phyloP scores from a whole-genome alignment of 2,113 vertebrate genomes.

The Xenopus tropicalis region DNA sequence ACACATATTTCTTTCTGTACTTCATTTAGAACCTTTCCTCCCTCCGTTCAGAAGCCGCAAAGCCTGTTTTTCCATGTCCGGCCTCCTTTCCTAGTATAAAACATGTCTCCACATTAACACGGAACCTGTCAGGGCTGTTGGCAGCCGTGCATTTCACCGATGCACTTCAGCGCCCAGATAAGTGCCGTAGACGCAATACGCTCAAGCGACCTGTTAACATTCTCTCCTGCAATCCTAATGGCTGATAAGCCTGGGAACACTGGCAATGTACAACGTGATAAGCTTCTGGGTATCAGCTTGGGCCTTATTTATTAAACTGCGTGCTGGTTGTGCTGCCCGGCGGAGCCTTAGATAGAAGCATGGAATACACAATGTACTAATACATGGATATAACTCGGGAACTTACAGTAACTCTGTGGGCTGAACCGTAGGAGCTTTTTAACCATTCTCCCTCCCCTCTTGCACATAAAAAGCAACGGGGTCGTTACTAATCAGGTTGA shows the following conservation, averaged over 20 bases:
- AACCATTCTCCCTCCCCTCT: constrained; percentile 16
- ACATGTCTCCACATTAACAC: background rate
- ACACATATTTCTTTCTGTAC: too few relatives aligned
- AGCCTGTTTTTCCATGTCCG: too few relatives aligned
- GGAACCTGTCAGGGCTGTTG: background rate
- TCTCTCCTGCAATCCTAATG: constrained; percentile 24
- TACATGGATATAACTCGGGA: too few relatives aligned
- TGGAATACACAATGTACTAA: too few relatives aligned
- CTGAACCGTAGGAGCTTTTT: constrained; percentile 33
- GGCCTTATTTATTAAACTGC: too few relatives aligned
- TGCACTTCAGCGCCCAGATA: background rate
- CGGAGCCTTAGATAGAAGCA: too few relatives aligned
- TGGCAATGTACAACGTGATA: background rate
- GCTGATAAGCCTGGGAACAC: background rate
- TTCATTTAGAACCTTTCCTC: too few relatives aligned
- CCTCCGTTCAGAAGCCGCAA: too few relatives aligned
- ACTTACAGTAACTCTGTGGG: too few relatives aligned
- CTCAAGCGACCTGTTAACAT: background rate
- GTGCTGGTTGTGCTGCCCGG: too few relatives aligned
- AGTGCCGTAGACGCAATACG: constrained; percentile 2
- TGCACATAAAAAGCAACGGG: constrained; percentile 27
- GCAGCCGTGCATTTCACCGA: constrained; percentile 19
- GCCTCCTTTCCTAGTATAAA: background rate
- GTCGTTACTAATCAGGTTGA: constrained; percentile 39
- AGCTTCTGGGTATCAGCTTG: too few relatives aligned